These are phyloP conservation scores for Actinernus sp. DNA, from an alignment of 92 coral and sea anemone genomes.

Conservation along the genomic window DNA sequence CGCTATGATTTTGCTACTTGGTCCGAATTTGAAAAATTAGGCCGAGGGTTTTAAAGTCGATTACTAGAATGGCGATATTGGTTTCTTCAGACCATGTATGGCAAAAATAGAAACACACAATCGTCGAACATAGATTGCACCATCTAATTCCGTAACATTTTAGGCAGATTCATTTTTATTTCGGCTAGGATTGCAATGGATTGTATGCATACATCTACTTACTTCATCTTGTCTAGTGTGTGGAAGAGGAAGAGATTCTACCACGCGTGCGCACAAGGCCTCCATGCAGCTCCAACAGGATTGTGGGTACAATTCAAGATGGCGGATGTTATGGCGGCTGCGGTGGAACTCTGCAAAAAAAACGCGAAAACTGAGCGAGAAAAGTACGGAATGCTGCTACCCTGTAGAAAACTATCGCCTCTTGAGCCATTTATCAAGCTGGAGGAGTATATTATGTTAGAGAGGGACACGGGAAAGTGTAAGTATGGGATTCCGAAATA, in stretches of 20 bases:
- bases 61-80: too few relatives aligned
- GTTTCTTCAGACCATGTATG: too few relatives aligned
- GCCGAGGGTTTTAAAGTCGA: too few relatives aligned
- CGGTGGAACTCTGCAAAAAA: conserved; percentile 38
- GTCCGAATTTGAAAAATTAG: too few relatives aligned
- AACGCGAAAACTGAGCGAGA: conserved; percentile 27
- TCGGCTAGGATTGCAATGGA: conserved; percentile 60
- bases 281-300: conserved; percentile 1
- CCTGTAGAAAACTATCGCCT: conserved; percentile 61
- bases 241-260: conserved; percentile 41
- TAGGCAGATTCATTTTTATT: too few relatives aligned
- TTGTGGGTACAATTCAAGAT: conserved; percentile 60
- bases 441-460: conserved; percentile 62
- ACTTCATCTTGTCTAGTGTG: conserved; percentile 78
- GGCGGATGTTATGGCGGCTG: conserved; percentile 59
- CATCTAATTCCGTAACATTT: too few relatives aligned
- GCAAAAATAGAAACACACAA: too few relatives aligned
- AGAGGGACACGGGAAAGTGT: conserved; percentile 64
- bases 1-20: too few relatives aligned
- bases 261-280: conserved; percentile 40
- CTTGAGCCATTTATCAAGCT: conserved; percentile 58
- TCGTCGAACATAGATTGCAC: too few relatives aligned
- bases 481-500: conserved; percentile 16
- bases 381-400: conserved; percentile 37
- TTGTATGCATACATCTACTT: conserved; percentile 59